A percentile compares a stretch with the other conserved stretches of the same genome.
Conservation (phyloP, 2,888 invertebrate species). For the Apamea monoglypha region DNA sequence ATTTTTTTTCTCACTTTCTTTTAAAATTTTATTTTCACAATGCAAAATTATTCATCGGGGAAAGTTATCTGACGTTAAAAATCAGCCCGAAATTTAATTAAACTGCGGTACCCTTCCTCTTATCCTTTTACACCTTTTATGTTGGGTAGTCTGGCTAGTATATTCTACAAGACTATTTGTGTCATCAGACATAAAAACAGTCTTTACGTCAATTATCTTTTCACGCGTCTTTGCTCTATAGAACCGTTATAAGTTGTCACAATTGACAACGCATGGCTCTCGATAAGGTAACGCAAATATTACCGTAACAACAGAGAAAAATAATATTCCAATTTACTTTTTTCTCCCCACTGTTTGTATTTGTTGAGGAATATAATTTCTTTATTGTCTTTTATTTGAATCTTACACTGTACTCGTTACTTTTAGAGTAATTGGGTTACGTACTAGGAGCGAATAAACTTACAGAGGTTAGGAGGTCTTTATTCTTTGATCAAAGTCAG, state of each 20-base stretch:
- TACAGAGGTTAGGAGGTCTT: not conserved
- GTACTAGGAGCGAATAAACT: conserved; percentile 15
- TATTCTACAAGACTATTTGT: not conserved
- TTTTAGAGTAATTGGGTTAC: conserved; percentile 22
- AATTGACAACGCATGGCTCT: conserved; percentile 36
- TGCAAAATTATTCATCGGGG: not conserved
- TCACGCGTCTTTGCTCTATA: not conserved
- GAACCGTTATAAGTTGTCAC: conserved; percentile 22
- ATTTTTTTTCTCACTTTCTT: no score
- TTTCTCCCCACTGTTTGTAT: conserved; percentile 38
- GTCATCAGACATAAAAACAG: not conserved
- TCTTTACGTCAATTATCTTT: not conserved
- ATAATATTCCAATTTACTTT: conserved; percentile 61
- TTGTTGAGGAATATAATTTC: conserved; percentile 36
- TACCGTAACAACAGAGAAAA: conserved; percentile 21
- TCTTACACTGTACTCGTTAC: conserved; percentile 10
- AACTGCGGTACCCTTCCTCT: not conserved
- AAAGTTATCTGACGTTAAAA: not conserved
- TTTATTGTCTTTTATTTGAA: conserved; percentile 41
- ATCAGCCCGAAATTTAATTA: not conserved
- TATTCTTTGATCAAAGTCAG: no score
- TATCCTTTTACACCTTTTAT: not conserved
- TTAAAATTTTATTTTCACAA: no score
- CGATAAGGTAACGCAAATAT: conserved; percentile 52
- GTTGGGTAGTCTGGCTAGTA: not conserved